phyloP scores from a whole-genome alignment of 2,113 vertebrate species.

The Gymnocephalus cernua region DNA sequence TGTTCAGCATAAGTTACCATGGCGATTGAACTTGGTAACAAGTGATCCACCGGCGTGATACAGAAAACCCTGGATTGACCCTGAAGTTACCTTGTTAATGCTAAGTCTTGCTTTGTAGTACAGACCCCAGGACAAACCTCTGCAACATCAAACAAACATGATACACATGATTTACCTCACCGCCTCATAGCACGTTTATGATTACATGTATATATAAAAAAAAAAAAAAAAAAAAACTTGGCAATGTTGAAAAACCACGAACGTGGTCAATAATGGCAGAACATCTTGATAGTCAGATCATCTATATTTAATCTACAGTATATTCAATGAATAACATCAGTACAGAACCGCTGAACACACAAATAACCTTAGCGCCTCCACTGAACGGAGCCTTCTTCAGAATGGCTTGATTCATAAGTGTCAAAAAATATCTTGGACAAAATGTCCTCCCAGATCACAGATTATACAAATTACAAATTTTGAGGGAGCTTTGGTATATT shows the following conservation, averaged over 20 bases:
- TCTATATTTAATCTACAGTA: too few relatives aligned
- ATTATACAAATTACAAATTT: not conserved
- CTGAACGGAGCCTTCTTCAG: not conserved
- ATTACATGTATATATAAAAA: not conserved
- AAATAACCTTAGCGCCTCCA: too few relatives aligned
- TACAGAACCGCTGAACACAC: too few relatives aligned
- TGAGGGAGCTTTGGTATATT: not conserved
- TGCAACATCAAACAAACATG: not conserved
- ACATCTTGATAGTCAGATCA: not conserved
- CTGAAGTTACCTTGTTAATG: too few relatives aligned
- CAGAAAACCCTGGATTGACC: too few relatives aligned
- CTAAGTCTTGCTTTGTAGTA: too few relatives aligned
- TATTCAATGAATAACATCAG: too few relatives aligned
- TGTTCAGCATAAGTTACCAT: too few relatives aligned
- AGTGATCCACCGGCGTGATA: too few relatives aligned
- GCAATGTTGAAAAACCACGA: not conserved
- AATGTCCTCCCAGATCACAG: not conserved
- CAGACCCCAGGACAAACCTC: not conserved
- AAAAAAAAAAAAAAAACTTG: too few relatives aligned
- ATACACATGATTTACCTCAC: not conserved
- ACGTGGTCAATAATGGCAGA: not conserved
- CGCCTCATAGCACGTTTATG: not conserved
- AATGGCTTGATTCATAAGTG: not conserved
- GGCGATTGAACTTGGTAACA: too few relatives aligned
- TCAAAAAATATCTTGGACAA: not conserved